These are phyloP conservation scores for Nothoprocta perdicaria DNA, from an alignment of 2,113 vertebrate genomes.

Conservation along the genomic window DNA sequence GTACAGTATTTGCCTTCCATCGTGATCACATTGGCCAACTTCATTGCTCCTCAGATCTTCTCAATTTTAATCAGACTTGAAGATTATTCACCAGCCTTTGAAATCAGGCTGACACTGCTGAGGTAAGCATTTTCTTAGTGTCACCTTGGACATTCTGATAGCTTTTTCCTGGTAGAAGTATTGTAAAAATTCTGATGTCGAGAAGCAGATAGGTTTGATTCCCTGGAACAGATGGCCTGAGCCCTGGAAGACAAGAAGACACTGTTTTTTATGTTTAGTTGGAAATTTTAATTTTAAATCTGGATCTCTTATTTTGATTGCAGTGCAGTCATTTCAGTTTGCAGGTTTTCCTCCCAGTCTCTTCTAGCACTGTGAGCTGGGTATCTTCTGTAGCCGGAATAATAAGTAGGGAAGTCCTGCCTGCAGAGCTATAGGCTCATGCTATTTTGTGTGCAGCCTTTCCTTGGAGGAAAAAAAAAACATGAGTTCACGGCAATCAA, in stretches of 20 bases:
- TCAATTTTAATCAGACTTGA: constrained; percentile 87
- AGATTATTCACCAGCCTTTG: constrained; percentile 93
- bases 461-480: neutral
- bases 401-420: neutral
- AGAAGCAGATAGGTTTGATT: neutral
- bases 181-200: neutral
- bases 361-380: neutral
- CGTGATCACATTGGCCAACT: constrained; percentile 93
- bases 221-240: neutral
- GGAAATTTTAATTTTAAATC: constrained; percentile 7
- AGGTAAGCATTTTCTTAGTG: constrained; percentile 75
- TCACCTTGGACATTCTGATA: neutral
- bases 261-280: neutral
- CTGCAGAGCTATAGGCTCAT: neutral
- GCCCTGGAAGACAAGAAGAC: neutral
- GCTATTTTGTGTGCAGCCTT: accelerated
- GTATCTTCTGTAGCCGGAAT: constrained; percentile 10
- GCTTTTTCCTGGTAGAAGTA: neutral
- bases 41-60: constrained; percentile 88
- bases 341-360: neutral
- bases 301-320: neutral
- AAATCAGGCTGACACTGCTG: constrained; percentile 91
- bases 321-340: neutral
- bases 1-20: constrained; percentile 93
- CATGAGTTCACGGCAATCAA: neutral